These are phyloP conservation scores for Yoshiicerus persimilis DNA, from an alignment of 1,140 invertebrate species.

Conservation along the genomic window DNA sequence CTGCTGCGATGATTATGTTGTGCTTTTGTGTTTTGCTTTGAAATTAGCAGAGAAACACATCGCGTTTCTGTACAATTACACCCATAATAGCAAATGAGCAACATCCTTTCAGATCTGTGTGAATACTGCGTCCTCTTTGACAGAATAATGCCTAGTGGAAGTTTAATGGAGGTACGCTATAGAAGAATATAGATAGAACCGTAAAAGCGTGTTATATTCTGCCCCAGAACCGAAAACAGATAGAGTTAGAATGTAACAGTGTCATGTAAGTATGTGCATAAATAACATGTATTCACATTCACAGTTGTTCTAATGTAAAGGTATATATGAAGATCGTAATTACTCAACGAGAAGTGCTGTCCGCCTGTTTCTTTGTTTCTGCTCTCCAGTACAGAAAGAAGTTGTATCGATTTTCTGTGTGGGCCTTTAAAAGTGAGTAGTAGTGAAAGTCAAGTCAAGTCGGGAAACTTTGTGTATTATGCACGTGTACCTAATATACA, in stretches of 20 bases:
- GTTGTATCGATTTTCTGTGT: neutral
- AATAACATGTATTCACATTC: neutral
- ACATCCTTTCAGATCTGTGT: neutral
- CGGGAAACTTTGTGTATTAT: neutral
- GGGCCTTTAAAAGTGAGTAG: neutral
- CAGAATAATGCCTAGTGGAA: neutral
- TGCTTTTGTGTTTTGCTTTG: neutral
- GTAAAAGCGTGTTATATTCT: neutral
- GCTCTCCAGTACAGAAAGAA: neutral
- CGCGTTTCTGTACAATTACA: neutral
- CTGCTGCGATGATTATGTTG: neutral
- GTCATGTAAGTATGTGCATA: neutral
- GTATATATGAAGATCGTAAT: neutral
- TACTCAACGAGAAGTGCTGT: neutral
- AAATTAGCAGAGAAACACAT: neutral
- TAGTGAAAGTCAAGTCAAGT: neutral
- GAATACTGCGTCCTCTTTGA: neutral
- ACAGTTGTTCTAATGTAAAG: no score
- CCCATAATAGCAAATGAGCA: neutral
- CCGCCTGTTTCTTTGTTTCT: neutral
- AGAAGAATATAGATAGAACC: neutral
- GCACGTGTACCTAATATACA: no score
- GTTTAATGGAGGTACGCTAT: neutral
- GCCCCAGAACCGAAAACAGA: neutral
- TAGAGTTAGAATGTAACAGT: neutral